Base-by-base conservation (phyloP, 2,797 vertebrate species). In the Melanotaenia nigrans region DNA sequence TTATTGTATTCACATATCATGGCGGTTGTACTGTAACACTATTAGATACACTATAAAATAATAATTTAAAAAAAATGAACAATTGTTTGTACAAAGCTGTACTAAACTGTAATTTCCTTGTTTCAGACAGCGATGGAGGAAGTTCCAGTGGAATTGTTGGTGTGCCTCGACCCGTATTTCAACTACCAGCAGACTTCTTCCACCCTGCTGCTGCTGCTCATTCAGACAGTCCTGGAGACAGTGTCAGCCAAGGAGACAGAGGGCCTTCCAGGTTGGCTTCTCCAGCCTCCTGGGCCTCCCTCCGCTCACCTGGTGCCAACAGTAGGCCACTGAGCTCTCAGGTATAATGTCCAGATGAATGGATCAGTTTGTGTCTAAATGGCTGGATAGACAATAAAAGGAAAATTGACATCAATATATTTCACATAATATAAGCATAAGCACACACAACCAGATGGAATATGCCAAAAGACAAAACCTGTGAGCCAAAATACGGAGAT, bases 261-360 rank as follows among this genome's bases (percentile, higher is more conserved):
- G 61, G 61, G 24, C 56, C 85, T 0, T 90, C 71, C 45, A 87
- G 86, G 64, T 90, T 95, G 28, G 90, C 94, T 32, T 94, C 96
- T n/a, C 95, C 96, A 61, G 95, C 95, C 58, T 97, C 96, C 8
- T 98, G 97, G 97, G 95, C 96, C 0, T 96, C 96, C 14, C 93
- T 97, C 56, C 94, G 94, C 61, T 98, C 97, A 3, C 96, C 96
- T 0, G 94, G 93, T 28, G 93, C 95, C 79, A 95, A 96, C 90
- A 95, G 94, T 77, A 93, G 96, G n/a, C 92, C 95, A 45, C 90
- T 95, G 83, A 90, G 64, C 93, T 95, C 95, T 86, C 96, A 93
- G 85, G 94, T 89, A 80, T 33, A 33, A 47, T 6, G 5, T 32
- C 10, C n/a, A 53, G 70, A 55, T 56, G 71, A 30, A 30, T 60